Evolutionary conservation across 1,140 invertebrate genomes (phyloP).

Genomic region (Spodoptera litura): DNA sequence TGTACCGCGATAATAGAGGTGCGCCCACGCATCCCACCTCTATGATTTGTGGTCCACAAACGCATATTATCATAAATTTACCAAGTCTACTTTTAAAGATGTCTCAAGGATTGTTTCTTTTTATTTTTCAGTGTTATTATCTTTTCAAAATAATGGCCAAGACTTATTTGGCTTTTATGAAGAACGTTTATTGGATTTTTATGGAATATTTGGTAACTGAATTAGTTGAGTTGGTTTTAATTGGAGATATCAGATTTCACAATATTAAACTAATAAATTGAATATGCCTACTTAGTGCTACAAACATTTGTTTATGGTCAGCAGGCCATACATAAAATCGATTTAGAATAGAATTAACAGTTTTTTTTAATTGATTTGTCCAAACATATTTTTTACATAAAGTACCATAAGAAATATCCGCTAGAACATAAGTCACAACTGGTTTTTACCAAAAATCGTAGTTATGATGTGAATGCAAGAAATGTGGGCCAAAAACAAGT

Average conservation of each 20-base stretch:
- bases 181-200: conserved; percentile 18
- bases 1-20: conserved; percentile 43
- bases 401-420: not conserved
- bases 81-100: conserved; percentile 48
- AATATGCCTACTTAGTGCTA: too few relatives aligned
- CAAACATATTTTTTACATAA: not conserved
- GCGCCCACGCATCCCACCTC: conserved; percentile 48
- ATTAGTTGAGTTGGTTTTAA: not conserved
- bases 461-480: not conserved
- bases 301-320: too few relatives aligned
- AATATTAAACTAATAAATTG: too few relatives aligned
- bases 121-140: conserved; percentile 40
- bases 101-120: conserved; percentile 43
- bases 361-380: too few relatives aligned
- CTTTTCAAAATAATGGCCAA: conserved; percentile 21
- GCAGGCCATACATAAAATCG: too few relatives aligned
- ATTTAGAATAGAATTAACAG: too few relatives aligned
- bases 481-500: conserved; percentile 19
- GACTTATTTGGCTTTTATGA: conserved; percentile 32
- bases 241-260: not conserved
- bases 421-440: not conserved
- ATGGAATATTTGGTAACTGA: conserved; percentile 11
- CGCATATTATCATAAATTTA: conserved; percentile 54
- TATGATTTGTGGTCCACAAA: conserved; percentile 51
- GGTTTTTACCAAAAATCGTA: not conserved